Base-by-base conservation (phyloP, 2,797 vertebrate genomes). In the Pseudochirops cupreus region DNA sequence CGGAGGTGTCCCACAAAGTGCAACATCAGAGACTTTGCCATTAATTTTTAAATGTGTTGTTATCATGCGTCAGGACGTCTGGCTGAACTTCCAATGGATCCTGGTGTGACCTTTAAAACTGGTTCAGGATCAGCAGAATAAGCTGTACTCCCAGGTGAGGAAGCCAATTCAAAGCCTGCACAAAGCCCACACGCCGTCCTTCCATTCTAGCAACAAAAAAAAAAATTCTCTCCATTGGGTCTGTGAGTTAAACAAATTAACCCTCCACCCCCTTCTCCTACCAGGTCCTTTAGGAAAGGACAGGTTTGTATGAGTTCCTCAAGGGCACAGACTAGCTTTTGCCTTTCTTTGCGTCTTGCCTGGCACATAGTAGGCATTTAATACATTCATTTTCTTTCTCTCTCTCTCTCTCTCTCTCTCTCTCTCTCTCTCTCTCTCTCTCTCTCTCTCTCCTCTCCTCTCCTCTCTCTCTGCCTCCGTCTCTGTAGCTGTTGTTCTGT, bases 11-110 rank as follows among this genome's bases (percentile, higher is more conserved):
- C 12, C 94, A 74, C 54, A 1, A 24, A 56, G 93, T 91, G 94
- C 95, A n/a, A 96, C 92, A 2, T 93, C 95, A 96, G 67, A 96
- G 95, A 52, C 96, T 95, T 92, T 16, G 96, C 74, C 91, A 97
- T 97, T 97, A 97, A 97, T 98, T 97, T 97, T 98, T 97, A 97
- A 97, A 95, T 95, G 92, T 92, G 91, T 96, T 94, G 91, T 97
- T 97, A 96, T 97, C 96, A 82, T 67, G 95, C 89, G 33, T 97
- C 95, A 94, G 92, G 95, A 94, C 95, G 58, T 92, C 16, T 3
- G 92, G 39, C 96, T 53, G 91, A 56, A 53, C 58, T 94, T 95
- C 94, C 28, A 1, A 87, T 93, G 91, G 94, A 90, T 89, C 95
- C 31, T 33, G 13, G 50, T 0, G 50, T 97, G 96, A 97, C 96